Evolutionary conservation across 2,797 vertebrate genomes (phyloP).

Genomic region (Periophthalmus magnuspinnatus): DNA sequence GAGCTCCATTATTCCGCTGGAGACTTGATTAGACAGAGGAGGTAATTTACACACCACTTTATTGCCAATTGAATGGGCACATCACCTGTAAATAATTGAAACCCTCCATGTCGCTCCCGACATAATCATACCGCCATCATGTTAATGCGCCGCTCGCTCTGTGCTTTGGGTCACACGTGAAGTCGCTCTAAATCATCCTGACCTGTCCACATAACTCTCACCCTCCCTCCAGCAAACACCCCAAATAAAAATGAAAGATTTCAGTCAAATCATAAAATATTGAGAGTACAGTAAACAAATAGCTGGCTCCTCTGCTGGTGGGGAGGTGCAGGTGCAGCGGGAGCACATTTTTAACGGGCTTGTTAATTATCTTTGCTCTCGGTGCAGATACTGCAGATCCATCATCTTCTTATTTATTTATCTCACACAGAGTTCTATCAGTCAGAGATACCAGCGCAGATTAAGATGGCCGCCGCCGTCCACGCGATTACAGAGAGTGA

Average conservation of each 20-base stretch:
- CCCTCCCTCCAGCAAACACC: constrained; percentile 42
- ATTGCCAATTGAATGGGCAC: constrained; percentile 76
- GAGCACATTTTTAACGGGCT: constrained; percentile 19
- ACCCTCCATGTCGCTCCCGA: constrained; percentile 77
- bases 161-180: constrained; percentile 61
- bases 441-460: constrained; percentile 25
- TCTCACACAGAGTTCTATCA: constrained; percentile 41
- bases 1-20: constrained; percentile 72
- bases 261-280: constrained; percentile 44
- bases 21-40: constrained; percentile 76
- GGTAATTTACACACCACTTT: constrained; percentile 78
- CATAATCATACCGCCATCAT: constrained; percentile 77
- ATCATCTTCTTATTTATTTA: constrained; percentile 48
- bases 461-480: constrained; percentile 12
- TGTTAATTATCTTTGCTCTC: constrained; percentile 57
- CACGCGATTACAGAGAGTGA: constrained; percentile 25
- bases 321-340: constrained; percentile 32
- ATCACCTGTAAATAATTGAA: constrained; percentile 85
- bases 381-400: constrained; percentile 39
- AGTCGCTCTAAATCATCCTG: constrained; percentile 62
- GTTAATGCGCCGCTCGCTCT: constrained; percentile 66
- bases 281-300: constrained; percentile 53
- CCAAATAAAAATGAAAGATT: constrained; percentile 46
- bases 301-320: constrained; percentile 12
- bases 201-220: constrained; percentile 61